These are phyloP conservation scores for Helicoverpa zea DNA, from an alignment of 1,140 invertebrate genomes.

Conservation along the genomic window DNA sequence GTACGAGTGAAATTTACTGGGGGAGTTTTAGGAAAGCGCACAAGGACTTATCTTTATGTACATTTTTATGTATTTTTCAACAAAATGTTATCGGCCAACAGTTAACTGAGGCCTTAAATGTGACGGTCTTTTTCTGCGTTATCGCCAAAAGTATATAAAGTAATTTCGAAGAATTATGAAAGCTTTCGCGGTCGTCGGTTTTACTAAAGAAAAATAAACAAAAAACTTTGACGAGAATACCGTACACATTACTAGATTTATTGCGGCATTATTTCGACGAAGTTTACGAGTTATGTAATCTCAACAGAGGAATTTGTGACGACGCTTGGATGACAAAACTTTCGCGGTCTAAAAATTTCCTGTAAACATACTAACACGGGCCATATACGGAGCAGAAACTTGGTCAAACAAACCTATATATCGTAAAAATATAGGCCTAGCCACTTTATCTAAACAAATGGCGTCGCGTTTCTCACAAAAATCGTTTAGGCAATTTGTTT, in stretches of 20 bases:
- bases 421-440: constrained; percentile 57
- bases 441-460: constrained; percentile 73
- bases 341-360: constrained; percentile 58
- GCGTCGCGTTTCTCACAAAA: constrained; percentile 74
- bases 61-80: constrained; percentile 78
- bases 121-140: constrained; percentile 64
- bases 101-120: constrained; percentile 72
- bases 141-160: constrained; percentile 73
- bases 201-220: constrained; percentile 69
- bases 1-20: constrained; percentile 73
- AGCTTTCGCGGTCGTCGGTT: constrained; percentile 56
- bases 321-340: constrained; percentile 58
- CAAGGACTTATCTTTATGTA: constrained; percentile 80
- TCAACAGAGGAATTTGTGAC: constrained; percentile 59
- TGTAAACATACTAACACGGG: constrained; percentile 54
- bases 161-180: constrained; percentile 77
- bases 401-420: constrained; percentile 56
- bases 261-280: constrained; percentile 62
- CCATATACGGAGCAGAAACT: constrained; percentile 52
- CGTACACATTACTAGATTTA: constrained; percentile 62
- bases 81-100: constrained; percentile 75
- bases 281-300: constrained; percentile 62
- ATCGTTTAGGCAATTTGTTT: constrained; percentile 83
- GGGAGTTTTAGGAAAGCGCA: constrained; percentile 68
- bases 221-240: constrained; percentile 64